phyloP scores from a whole-genome alignment of 2,888 invertebrate genomes.

The Clistopyga incitator region DNA sequence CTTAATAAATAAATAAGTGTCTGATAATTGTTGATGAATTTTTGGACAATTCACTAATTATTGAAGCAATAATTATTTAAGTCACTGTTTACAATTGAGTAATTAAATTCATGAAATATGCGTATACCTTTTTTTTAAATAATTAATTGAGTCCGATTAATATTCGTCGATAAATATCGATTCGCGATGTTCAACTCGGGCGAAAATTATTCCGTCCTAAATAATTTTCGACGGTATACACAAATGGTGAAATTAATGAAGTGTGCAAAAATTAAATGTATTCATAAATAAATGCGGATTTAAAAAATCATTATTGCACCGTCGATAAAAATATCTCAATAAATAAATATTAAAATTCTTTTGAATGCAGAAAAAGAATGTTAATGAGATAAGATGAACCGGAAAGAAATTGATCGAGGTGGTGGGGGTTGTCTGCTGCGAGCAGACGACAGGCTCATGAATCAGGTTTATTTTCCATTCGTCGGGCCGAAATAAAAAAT shows the following conservation, averaged over 20 bases:
- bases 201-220: background rate
- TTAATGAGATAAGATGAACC: background rate
- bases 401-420: background rate
- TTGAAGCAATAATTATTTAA: too few relatives aligned
- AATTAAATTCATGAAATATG: too few relatives aligned
- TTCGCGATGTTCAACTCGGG: background rate
- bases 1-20: background rate
- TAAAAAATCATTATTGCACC: background rate
- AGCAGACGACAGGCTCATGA: constrained; percentile 4
- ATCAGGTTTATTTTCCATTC: constrained; percentile 32
- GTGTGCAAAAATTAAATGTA: too few relatives aligned
- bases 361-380: background rate
- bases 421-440: background rate
- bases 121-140: too few relatives aligned
- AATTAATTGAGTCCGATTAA: too few relatives aligned
- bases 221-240: background rate
- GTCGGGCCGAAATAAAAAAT: constrained; percentile 34
- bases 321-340: background rate
- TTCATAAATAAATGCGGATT: too few relatives aligned
- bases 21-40: background rate
- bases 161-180: background rate
- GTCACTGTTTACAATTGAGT: too few relatives aligned
- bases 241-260: background rate
- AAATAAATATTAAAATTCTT: too few relatives aligned
- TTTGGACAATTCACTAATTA: too few relatives aligned